Evolutionary conservation across 2,888 invertebrate species (phyloP), one percentile per base, ranked within the genome.

Genomic region (Biston betularia): DNA sequence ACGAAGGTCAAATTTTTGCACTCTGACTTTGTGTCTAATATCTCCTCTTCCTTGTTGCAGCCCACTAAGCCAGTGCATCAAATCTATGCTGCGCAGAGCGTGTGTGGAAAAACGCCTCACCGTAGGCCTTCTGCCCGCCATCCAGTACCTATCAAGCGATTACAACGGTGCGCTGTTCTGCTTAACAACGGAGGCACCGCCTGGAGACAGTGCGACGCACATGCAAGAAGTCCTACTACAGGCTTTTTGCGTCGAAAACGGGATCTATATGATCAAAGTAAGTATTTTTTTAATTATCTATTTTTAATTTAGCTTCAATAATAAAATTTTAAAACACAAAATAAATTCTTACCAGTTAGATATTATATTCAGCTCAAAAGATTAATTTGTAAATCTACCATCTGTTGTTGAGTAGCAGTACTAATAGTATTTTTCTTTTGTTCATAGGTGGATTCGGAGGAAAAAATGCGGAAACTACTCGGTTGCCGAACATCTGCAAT

Each of bases 211-310:
- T 38, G 96, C 96, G 6, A 96, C 96, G 8, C 97, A 97, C 81
- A 96, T 97, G 94, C 97, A 97, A 79, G 96, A 96, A 81, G 97
- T 97, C 6, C 90, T 97, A 0, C 89, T 97, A 42, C 96, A 97
- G 80, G 97, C 97, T 0, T 97, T 96, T 84, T 97, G 97, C 86
- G 96, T 95, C 46, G 97, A 97, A 86, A 96, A 97, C 71, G 96
- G 96, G 74, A 97, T 97, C 79, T 96, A 96, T 78, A 96, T 96
- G 60, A 95, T 97, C 72, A 96, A 96, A 92, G 96, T 96, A 85
- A 90, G 75, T 82, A 76, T 78, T 56, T 69, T 44, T n/a, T 24
- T 46, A 34, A 34, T 60, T 44, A 50, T 1, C 11, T 44, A 44
- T 0, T 2, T 8, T 2, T n/a, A 11, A 1, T n/a, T 12, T 44